Percentiles rank a stretch among this genome's conserved stretches.
phyloP scores from a whole-genome alignment of 2,888 invertebrate genomes.

The Lathronympha strigana region DNA sequence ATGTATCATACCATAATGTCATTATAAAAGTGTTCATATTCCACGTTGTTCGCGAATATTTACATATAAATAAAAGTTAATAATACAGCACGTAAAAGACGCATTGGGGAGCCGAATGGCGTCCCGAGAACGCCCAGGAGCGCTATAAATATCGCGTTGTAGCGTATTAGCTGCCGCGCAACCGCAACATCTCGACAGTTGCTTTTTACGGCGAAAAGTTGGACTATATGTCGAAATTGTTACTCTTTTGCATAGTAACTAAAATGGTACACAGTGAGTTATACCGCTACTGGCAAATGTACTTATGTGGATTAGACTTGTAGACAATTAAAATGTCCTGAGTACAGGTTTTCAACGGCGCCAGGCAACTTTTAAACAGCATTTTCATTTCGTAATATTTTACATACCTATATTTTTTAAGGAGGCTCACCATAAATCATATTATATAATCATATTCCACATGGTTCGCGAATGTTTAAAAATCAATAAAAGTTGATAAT shows the following conservation, averaged over 20 bases:
- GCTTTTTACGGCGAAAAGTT: slow-evolving; percentile 41
- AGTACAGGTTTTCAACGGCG: too few relatives aligned
- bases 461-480: slow-evolving; percentile 56
- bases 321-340: too few relatives aligned
- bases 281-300: too few relatives aligned
- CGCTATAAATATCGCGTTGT: slow-evolving; percentile 66
- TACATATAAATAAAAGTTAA: slow-evolving; percentile 56
- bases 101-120: slow-evolving; percentile 65
- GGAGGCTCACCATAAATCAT: too few relatives aligned
- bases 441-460: too few relatives aligned
- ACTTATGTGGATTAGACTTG: too few relatives aligned
- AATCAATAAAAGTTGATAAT: slow-evolving; percentile 57
- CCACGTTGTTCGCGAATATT: slow-evolving; percentile 49
- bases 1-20: neutral
- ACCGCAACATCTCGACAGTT: slow-evolving; percentile 51
- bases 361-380: too few relatives aligned
- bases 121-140: slow-evolving; percentile 63
- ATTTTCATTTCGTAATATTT: too few relatives aligned
- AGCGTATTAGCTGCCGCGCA: slow-evolving; percentile 60
- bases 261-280: neutral
- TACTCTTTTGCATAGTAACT: slow-evolving; percentile 2
- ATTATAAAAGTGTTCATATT: slow-evolving; percentile 15
- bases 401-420: too few relatives aligned
- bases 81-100: slow-evolving; percentile 60
- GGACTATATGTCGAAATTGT: slow-evolving; percentile 39